A percentile compares a stretch with the other conserved stretches of the same genome.
phyloP scores from a whole-genome alignment of 2,113 vertebrate genomes.

The Plectropomus leopardus region DNA sequence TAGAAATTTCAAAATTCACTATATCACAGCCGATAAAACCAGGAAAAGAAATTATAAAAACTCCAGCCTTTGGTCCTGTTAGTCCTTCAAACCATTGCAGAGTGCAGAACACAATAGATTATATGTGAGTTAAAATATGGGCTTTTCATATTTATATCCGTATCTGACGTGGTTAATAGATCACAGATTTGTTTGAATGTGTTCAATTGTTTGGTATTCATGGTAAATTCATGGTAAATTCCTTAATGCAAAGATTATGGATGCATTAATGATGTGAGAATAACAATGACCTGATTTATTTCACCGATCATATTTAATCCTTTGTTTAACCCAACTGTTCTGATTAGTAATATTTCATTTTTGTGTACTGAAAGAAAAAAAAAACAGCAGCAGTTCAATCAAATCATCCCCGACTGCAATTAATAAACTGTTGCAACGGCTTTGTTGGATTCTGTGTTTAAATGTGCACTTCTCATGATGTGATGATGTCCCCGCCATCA shows the following conservation, averaged over 20 bases:
- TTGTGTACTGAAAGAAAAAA: not conserved
- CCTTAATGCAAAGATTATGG: not conserved
- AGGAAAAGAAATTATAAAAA: no score
- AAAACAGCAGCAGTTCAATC: not conserved
- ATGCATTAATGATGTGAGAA: not conserved
- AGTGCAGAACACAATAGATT: no score
- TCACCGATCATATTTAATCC: not conserved
- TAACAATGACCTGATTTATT: not conserved
- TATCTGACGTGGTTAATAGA: not conserved
- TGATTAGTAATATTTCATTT: not conserved
- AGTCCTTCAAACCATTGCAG: no score
- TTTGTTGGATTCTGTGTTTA: not conserved
- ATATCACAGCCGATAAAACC: no score
- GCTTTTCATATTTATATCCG: no score
- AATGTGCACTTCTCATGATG: not conserved
- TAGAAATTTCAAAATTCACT: no score
- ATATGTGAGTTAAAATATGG: no score
- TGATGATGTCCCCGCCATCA: not conserved
- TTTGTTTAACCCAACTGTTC: not conserved
- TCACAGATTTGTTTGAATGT: not conserved
- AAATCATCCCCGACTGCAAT: not conserved
- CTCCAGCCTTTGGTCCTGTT: no score
- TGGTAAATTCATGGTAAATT: not conserved
- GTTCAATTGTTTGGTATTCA: not conserved
- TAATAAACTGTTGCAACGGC: not conserved